Base-by-base conservation (phyloP, 2,888 invertebrate genomes). In the Tridacna gigas region DNA sequence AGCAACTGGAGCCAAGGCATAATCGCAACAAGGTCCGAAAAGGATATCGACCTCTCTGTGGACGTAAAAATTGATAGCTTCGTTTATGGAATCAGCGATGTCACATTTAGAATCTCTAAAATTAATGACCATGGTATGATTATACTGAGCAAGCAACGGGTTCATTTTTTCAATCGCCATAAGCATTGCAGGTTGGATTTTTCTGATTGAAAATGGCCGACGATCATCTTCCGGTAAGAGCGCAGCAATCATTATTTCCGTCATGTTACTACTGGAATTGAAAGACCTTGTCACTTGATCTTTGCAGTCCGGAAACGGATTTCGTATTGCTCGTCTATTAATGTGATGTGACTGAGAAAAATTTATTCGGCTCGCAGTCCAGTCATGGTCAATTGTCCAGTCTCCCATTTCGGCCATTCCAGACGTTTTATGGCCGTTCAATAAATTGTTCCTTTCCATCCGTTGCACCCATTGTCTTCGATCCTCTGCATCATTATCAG, bases 1-100 rank as follows among this genome's bases (percentile, higher is more conserved):
- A 7, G 97, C 98, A 5, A 98, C 97, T 0, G 98, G 98, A 92
- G 98, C 98, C 89, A 98, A 95, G 0, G 98, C 97, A 61, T 98
- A 94, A 80, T 94, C 94, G 83, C 94, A 94, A 74, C 89, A 89
- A 0, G 94, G 94, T 0, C 95, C 94, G 71, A 95, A 91, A 77
- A 93, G 91, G 7, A 94, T 91, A 78, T 93, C 88, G 11, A 92
- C 89, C 47, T 92, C 89, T 26, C 89, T 86, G 45, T 88, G 88
- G n/a, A 92, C 91, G 67, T 89, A 91, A 76, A 91, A 93, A 67
- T 93, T 89, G 11, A 93, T 93, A 12, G 92, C 92, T 76, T 93
- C 88, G 56, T 93, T 93, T 79, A 94, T 93, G 5, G 90, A 91
- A 71, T 91, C 89, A 0, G 91, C 90, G 25, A 91, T 91, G n/a